Conservation (phyloP, 2,113 vertebrate genomes). For the Phocoena sinus region DNA sequence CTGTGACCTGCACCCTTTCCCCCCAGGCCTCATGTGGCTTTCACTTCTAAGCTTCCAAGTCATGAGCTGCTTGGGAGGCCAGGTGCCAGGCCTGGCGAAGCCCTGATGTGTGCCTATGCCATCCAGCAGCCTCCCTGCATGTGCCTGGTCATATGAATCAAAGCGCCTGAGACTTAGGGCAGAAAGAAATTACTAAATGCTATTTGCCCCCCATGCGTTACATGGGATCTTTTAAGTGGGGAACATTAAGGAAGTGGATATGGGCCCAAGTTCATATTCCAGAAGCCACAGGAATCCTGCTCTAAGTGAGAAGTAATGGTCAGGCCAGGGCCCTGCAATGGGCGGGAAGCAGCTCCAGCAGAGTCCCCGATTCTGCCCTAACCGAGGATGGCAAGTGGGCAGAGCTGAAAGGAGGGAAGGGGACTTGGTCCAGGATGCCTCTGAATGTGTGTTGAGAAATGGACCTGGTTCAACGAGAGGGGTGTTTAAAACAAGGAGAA, state of each 20-base stretch:
- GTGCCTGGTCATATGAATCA: background rate
- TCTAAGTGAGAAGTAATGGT: background rate
- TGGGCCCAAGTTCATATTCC: background rate
- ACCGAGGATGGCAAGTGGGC: rapidly evolving
- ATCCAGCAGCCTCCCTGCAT: background rate
- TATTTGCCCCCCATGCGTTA: background rate
- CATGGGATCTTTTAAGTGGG: background rate
- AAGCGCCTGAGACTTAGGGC: background rate
- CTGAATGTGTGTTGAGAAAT: background rate
- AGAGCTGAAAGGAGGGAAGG: background rate
- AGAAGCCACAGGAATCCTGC: background rate
- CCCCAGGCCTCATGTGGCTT: background rate
- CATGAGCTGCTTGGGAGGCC: background rate
- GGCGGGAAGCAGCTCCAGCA: background rate
- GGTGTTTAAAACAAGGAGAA: background rate
- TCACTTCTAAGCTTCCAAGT: background rate
- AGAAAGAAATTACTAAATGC: background rate
- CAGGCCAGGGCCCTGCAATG: background rate
- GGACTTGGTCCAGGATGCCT: background rate
- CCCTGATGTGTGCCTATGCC: background rate
- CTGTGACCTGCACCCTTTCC: background rate
- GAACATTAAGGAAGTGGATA: background rate
- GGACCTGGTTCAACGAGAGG: background rate
- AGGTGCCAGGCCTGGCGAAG: background rate
- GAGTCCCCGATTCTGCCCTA: background rate